Evolutionary conservation across 1,140 invertebrate species (phyloP).

Genomic region (Galendromus occidentalis): DNA sequence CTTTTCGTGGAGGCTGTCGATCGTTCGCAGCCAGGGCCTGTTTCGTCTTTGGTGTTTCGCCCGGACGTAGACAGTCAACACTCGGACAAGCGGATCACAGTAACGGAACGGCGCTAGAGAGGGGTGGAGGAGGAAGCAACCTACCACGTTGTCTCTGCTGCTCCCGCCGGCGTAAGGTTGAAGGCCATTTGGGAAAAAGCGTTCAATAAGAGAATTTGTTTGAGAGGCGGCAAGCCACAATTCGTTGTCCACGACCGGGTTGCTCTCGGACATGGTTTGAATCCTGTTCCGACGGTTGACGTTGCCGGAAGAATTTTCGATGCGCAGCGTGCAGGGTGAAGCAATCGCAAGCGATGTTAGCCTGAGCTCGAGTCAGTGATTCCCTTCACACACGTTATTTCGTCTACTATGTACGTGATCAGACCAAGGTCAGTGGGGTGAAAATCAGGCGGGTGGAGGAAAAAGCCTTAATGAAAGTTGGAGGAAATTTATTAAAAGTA

Average conservation of each 20-base stretch:
- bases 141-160: background rate
- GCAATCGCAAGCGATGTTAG: conserved; percentile 12
- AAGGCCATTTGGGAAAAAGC: conserved; percentile 3
- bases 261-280: conserved; percentile 43
- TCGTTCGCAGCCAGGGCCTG: too few relatives aligned
- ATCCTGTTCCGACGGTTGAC: conserved; percentile 35
- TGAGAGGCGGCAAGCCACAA: conserved; percentile 28
- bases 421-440: too few relatives aligned
- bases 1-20: too few relatives aligned
- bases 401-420: too few relatives aligned
- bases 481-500: too few relatives aligned
- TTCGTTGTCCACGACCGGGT: conserved; percentile 41
- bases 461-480: too few relatives aligned
- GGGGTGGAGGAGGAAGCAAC: background rate
- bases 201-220: background rate
- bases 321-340: background rate
- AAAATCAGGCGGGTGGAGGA: too few relatives aligned
- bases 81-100: too few relatives aligned
- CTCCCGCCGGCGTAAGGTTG: background rate
- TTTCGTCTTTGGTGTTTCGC: too few relatives aligned
- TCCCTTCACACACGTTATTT: background rate
- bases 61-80: too few relatives aligned
- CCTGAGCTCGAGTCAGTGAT: background rate
- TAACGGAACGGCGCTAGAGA: too few relatives aligned
- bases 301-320: conserved; percentile 9